These are phyloP conservation scores for Ametastegia equiseti DNA, from an alignment of 2,888 invertebrate genomes.

Conservation along the genomic window DNA sequence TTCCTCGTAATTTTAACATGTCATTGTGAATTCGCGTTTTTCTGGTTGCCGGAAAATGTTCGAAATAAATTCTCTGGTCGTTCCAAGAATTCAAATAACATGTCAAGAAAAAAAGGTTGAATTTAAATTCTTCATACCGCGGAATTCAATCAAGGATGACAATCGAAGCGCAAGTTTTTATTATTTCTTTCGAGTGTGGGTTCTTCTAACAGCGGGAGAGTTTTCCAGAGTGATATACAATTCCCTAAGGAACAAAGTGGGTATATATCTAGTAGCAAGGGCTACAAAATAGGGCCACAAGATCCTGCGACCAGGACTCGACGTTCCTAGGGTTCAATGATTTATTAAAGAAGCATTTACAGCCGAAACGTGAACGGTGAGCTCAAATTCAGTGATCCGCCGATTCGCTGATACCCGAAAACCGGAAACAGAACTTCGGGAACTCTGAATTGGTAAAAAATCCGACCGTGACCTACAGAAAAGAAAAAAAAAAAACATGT, in stretches of 20 bases:
- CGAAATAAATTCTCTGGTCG: no score
- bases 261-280: not conserved
- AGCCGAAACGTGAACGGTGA: constrained; percentile 34
- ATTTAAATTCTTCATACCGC: no score
- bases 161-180: not conserved
- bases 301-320: not conserved
- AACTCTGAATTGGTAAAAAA: not conserved
- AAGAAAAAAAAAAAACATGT: not conserved
- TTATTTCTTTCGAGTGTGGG: not conserved
- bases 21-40: no score
- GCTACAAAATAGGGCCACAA: constrained; percentile 23
- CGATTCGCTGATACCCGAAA: not conserved
- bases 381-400: not conserved
- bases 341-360: constrained; percentile 45
- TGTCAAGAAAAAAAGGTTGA: no score
- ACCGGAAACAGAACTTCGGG: not conserved
- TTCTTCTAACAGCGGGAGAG: not conserved
- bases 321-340: constrained; percentile 29
- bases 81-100: no score
- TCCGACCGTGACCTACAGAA: not conserved
- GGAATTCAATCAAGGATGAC: no score
- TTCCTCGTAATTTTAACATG: no score
- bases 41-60: no score
- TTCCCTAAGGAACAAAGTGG: not conserved
- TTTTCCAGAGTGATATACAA: constrained; percentile 17